A percentile compares a stretch with the other conserved stretches of the same genome.
phyloP scores from a whole-genome alignment of 2,888 invertebrate genomes.

The Limenitis camilla region DNA sequence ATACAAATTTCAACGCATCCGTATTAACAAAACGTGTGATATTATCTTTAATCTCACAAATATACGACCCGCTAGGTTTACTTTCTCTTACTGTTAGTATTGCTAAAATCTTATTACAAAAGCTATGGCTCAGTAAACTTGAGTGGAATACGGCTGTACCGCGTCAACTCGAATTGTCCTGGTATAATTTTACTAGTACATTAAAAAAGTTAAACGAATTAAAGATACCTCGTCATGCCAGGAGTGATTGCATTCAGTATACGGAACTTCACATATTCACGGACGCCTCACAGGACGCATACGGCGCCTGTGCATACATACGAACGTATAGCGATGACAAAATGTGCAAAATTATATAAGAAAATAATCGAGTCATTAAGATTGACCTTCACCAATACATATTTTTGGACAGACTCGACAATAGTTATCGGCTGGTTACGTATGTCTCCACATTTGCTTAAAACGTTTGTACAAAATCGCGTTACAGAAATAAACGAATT shows the following conservation, averaged over 20 bases:
- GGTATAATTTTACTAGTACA: no score
- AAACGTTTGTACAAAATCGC: background rate
- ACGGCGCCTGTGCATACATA: background rate
- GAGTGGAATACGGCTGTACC: no score
- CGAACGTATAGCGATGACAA: background rate
- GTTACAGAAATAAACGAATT: background rate
- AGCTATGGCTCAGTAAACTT: no score
- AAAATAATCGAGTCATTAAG: no score
- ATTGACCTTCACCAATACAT: background rate
- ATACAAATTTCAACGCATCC: background rate
- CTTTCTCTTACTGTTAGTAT: slow-evolving; percentile 1
- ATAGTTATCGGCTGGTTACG: background rate
- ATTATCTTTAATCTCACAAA: slow-evolving; percentile 6
- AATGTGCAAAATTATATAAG: no score
- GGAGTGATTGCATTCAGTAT: no score
- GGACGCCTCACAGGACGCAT: background rate
- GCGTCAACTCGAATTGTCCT: no score
- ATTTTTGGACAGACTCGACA: background rate
- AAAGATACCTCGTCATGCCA: no score
- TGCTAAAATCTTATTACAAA: slow-evolving; percentile 13
- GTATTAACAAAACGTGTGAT: slow-evolving; percentile 4
- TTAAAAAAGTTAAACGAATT: no score
- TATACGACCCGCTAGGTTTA: slow-evolving; percentile 11
- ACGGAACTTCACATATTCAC: background rate
- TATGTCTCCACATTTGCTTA: background rate